A percentile compares a stretch with the other conserved stretches of the same genome.
phyloP scores from a whole-genome alignment of 2,888 invertebrate species.

The Panzeria rudis region DNA sequence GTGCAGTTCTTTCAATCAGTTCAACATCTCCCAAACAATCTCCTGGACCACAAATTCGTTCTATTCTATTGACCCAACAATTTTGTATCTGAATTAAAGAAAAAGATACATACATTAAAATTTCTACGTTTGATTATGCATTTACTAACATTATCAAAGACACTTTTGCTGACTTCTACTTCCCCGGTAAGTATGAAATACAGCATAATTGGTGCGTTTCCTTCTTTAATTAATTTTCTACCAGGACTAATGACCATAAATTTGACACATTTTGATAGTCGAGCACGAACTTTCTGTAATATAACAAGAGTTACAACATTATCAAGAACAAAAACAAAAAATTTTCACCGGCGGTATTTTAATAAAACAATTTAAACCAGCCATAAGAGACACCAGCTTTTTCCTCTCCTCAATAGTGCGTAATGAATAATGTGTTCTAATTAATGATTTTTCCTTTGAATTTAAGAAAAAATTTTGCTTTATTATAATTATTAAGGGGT shows the following conservation, averaged over 20 bases:
- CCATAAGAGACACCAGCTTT: slow-evolving; percentile 86
- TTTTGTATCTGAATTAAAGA: slow-evolving; percentile 55
- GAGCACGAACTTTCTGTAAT: slow-evolving; percentile 85
- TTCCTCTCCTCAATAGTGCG: slow-evolving; percentile 86
- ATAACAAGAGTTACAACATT: background rate
- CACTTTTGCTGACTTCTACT: slow-evolving; percentile 78
- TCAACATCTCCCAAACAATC: slow-evolving; percentile 80
- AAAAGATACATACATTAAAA: background rate
- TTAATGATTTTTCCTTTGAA: slow-evolving; percentile 86
- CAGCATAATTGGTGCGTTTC: slow-evolving; percentile 86
- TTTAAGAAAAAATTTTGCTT: background rate
- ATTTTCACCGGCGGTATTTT: slow-evolving; percentile 85
- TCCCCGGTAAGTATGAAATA: slow-evolving; percentile 88
- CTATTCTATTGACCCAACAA: slow-evolving; percentile 69
- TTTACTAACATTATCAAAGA: slow-evolving; percentile 78
- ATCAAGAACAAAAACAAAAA: background rate
- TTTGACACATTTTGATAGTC: slow-evolving; percentile 86
- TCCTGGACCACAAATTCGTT: slow-evolving; percentile 79
- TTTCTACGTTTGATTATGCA: background rate
- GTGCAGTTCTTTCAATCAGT: slow-evolving; percentile 75
- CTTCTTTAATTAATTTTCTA: slow-evolving; percentile 86
- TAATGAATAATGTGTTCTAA: slow-evolving; percentile 85
- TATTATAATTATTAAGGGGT: background rate
- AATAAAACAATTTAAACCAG: slow-evolving; percentile 86
- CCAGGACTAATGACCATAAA: slow-evolving; percentile 87